Percentiles rank a stretch among this genome's conserved stretches.
Conservation (phyloP, 2,113 vertebrate species). For the Cyphomyrus plagiostoma region DNA sequence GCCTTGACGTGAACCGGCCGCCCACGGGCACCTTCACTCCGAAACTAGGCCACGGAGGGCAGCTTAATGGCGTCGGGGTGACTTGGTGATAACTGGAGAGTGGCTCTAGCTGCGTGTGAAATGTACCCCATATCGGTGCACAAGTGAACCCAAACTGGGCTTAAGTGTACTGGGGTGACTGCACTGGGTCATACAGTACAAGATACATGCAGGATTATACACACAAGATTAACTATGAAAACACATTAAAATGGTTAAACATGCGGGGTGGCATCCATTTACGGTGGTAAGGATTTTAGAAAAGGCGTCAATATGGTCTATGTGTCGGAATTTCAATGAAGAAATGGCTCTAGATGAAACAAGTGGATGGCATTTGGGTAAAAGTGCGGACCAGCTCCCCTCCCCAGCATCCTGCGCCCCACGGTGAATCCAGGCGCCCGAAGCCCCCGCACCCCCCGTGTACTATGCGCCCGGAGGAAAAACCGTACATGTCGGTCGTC, state of each 20-base stretch:
- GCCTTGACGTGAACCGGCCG: background rate
- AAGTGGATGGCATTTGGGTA: background rate
- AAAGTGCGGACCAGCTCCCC: background rate
- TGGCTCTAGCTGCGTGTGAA: background rate
- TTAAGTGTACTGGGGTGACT: background rate
- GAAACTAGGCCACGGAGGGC: background rate
- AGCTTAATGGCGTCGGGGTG: background rate
- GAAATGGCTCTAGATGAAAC: background rate
- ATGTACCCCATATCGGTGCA: background rate
- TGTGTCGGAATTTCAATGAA: background rate
- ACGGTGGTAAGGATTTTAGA: background rate
- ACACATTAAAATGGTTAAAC: background rate
- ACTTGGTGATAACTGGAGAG: background rate
- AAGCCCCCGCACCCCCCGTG: background rate
- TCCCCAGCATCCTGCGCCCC: background rate
- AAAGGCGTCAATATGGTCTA: background rate
- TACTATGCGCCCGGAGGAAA: background rate
- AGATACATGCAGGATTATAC: background rate
- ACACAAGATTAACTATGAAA: background rate
- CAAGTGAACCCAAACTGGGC: background rate
- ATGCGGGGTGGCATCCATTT: background rate
- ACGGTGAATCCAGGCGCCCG: background rate
- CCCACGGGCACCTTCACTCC: background rate
- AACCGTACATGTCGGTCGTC: slow-evolving; percentile 7
- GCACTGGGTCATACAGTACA: background rate